Evolutionary conservation across 2,113 vertebrate genomes (phyloP).

Genomic region (Chauna torquata): DNA sequence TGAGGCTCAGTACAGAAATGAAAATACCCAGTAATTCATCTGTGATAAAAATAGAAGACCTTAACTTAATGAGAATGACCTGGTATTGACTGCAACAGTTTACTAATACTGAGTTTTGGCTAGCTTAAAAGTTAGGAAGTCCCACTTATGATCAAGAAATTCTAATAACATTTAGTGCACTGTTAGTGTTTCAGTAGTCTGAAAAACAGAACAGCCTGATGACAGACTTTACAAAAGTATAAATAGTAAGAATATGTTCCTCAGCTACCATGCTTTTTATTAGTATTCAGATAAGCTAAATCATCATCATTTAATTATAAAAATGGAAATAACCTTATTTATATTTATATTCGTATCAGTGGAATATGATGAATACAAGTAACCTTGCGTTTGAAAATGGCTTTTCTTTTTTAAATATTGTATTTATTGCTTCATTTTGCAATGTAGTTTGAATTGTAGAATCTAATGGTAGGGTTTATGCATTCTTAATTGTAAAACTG

Average conservation of each 20-base stretch:
- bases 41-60: not conserved
- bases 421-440: not conserved
- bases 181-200: not conserved
- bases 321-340: not conserved
- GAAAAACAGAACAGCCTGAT: not conserved
- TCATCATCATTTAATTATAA: not conserved
- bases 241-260: not conserved
- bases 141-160: not conserved
- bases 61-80: not conserved
- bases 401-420: not conserved
- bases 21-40: not conserved
- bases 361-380: not conserved
- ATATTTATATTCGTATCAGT: not conserved
- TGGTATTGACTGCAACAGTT: not conserved
- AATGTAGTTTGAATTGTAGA: not conserved
- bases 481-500: not conserved
- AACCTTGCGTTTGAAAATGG: not conserved
- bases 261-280: not conserved
- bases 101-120: not conserved
- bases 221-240: not conserved
- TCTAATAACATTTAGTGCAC: not conserved
- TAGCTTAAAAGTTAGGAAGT: not conserved
- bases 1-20: not conserved
- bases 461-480: not conserved
- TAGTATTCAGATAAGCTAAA: not conserved